phyloP scores from a whole-genome alignment of 2,888 invertebrate genomes.

The Netelia fuscicornis region DNA sequence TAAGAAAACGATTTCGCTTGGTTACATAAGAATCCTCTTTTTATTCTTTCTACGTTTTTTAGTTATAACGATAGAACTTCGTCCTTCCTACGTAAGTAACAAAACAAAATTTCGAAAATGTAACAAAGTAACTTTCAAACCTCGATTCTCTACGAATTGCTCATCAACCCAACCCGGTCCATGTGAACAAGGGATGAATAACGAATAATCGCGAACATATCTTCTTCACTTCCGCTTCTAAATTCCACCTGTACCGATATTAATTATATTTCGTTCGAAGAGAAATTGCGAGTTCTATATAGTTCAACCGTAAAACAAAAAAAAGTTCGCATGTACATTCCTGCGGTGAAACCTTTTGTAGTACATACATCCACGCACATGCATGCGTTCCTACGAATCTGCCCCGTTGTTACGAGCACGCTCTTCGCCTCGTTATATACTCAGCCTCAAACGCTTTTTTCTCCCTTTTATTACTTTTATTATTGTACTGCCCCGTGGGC shows the following conservation, averaged over 20 bases:
- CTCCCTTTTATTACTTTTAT: slow-evolving; percentile 5
- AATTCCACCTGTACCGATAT: neutral
- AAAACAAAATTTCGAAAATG: neutral
- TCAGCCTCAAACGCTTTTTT: slow-evolving; percentile 5
- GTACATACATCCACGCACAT: neutral
- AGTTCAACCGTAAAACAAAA: neutral
- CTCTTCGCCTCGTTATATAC: slow-evolving; percentile 29
- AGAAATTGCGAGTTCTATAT: neutral
- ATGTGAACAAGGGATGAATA: neutral
- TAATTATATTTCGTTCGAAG: neutral
- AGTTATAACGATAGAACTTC: neutral
- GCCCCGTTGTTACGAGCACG: neutral
- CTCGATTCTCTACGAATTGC: neutral
- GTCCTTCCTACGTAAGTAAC: neutral
- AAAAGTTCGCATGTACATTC: neutral
- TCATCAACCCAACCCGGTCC: neutral
- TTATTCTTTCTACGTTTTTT: neutral
- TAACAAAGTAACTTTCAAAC: neutral
- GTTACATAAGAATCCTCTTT: no score
- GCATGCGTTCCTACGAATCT: neutral
- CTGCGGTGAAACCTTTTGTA: neutral
- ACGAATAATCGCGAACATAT: neutral
- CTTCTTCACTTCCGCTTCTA: neutral
- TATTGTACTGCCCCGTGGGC: slow-evolving; percentile 14
- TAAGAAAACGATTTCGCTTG: neutral